Conservation (phyloP, 92 coral and sea anemone genomes). For the Porites divaricata region DNA sequence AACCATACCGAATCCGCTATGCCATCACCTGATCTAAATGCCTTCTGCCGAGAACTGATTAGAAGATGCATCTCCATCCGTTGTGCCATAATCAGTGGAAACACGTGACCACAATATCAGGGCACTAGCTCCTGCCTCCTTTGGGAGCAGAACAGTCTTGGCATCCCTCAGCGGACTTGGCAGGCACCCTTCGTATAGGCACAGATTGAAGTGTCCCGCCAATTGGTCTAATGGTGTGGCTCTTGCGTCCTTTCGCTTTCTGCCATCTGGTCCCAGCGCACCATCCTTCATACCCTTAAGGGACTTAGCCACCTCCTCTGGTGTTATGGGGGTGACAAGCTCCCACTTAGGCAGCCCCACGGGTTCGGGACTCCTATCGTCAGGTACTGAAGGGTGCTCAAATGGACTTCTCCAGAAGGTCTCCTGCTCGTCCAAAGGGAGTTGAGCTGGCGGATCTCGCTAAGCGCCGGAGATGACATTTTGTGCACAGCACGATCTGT, state of each 20-base stretch:
- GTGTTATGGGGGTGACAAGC: neutral
- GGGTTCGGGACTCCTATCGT: neutral
- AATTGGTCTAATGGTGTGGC: neutral
- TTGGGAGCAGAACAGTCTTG: constrained; percentile 17
- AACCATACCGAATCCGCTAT: constrained; percentile 23
- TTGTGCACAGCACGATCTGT: no score
- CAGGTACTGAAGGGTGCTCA: neutral
- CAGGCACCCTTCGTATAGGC: constrained; percentile 15
- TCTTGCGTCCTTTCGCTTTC: neutral
- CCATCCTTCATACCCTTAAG: neutral
- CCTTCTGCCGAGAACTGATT: constrained; percentile 26
- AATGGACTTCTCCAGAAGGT: no score
- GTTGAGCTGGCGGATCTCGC: neutral
- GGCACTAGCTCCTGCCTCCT: neutral
- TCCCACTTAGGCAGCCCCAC: neutral
- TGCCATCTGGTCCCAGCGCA: neutral
- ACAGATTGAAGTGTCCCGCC: neutral
- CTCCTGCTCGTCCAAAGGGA: neutral
- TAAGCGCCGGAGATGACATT: no score
- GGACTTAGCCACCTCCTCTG: neutral
- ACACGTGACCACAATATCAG: constrained; percentile 1
- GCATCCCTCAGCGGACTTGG: neutral
- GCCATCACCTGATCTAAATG: constrained; percentile 39
- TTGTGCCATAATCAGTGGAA: constrained; percentile 32
- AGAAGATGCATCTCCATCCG: constrained; percentile 23